A percentile compares a stretch with the other conserved stretches of the same genome.
Conservation (phyloP, 1,140 invertebrate species). For the Euura lappo region DNA sequence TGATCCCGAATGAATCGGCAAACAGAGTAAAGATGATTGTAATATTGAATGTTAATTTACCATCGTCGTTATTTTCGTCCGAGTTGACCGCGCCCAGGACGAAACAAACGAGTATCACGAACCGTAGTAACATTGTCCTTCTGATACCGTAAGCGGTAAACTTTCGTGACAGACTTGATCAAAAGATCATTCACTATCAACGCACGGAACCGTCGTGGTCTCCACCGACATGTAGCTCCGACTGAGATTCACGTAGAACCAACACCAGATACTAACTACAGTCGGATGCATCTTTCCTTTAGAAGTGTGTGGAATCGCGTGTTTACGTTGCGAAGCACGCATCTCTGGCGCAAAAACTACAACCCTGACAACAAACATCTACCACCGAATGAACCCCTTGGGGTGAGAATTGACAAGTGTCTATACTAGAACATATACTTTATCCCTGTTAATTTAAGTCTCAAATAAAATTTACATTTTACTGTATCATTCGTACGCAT, state of each 20-base stretch:
- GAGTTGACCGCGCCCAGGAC: background rate
- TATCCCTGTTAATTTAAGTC: too few species aligned
- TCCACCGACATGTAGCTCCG: slow-evolving; percentile 3
- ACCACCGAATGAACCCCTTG: background rate
- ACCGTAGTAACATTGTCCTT: background rate
- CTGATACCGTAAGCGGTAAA: background rate
- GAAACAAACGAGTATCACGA: background rate
- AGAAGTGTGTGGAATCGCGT: background rate
- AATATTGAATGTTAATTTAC: background rate
- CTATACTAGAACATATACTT: too few species aligned
- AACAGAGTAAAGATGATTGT: too few species aligned
- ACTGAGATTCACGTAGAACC: background rate
- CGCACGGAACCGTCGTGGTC: background rate
- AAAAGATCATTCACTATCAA: background rate
- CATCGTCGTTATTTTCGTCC: background rate
- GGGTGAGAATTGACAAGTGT: too few species aligned
- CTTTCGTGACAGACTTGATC: background rate
- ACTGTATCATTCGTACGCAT: too few species aligned
- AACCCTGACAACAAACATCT: background rate
- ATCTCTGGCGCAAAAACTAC: background rate
- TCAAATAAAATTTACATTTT: too few species aligned
- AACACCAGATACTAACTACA: background rate
- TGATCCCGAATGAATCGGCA: too few species aligned
- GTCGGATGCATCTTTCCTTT: background rate
- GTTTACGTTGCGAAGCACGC: background rate